A percentile compares a stretch with the other conserved stretches of the same genome.
Evolutionary conservation across 2,888 invertebrate species (phyloP).

Genomic region (Oxyscelio sp.): DNA sequence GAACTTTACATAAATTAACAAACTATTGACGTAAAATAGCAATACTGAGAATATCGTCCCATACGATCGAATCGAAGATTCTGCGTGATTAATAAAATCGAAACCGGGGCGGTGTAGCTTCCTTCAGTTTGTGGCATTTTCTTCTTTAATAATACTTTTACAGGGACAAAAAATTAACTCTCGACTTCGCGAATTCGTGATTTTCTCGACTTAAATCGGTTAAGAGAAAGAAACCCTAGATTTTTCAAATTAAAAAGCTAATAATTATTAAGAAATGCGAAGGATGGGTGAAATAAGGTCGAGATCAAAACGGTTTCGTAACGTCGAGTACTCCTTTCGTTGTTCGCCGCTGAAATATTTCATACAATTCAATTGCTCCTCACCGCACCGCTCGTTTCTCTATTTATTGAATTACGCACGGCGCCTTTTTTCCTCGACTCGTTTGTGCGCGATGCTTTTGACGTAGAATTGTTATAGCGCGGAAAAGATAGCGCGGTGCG

Average conservation of each 20-base stretch:
- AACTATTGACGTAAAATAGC: too few species aligned
- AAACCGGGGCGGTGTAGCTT: too few species aligned
- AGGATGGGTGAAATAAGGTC: not conserved
- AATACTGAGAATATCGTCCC: too few species aligned
- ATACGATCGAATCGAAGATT: slow-evolving; percentile 27
- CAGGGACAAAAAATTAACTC: slow-evolving; percentile 18
- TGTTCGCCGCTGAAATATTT: slow-evolving; percentile 33
- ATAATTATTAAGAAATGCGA: too few species aligned
- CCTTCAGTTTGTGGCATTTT: too few species aligned
- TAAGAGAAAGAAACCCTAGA: not conserved
- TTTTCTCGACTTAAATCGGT: slow-evolving; percentile 31
- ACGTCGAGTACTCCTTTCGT: slow-evolving; percentile 24
- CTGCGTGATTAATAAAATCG: slow-evolving; percentile 13
- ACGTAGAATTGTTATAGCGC: slow-evolving; percentile 69
- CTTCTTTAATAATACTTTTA: too few species aligned
- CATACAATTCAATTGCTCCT: slow-evolving; percentile 18
- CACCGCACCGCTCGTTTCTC: slow-evolving; percentile 44
- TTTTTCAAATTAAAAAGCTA: not conserved
- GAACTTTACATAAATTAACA: too few species aligned
- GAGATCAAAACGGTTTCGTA: slow-evolving; percentile 31
- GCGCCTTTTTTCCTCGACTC: slow-evolving; percentile 42
- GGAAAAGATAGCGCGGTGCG: slow-evolving; percentile 56
- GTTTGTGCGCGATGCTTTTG: slow-evolving; percentile 63
- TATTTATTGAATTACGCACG: slow-evolving; percentile 65
- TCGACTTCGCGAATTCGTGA: slow-evolving; percentile 16